Percentiles rank a stretch among this genome's conserved stretches.
These are phyloP conservation scores for Plagodis dolabraria DNA, from an alignment of 2,888 invertebrate genomes.

Conservation along the genomic window DNA sequence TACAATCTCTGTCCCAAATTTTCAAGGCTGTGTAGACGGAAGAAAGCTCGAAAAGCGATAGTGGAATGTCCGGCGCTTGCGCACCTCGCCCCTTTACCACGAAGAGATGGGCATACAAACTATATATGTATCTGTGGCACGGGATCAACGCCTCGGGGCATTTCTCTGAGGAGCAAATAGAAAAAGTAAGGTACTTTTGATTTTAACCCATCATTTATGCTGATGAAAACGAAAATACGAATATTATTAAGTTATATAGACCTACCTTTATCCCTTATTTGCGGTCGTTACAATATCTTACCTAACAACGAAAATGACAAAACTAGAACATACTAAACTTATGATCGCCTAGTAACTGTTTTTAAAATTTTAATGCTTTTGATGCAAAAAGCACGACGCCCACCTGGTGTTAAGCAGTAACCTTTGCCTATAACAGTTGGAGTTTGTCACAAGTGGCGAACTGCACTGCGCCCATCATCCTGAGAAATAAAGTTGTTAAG, in stretches of 20 bases:
- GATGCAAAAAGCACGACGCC: too few species aligned
- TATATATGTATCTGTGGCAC: background rate
- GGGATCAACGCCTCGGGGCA: conserved; percentile 64
- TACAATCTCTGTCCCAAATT: conserved; percentile 59
- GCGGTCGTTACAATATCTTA: too few species aligned
- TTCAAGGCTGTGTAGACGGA: conserved; percentile 74
- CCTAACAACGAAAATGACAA: too few species aligned
- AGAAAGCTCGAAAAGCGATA: conserved; percentile 83
- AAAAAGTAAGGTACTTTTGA: conserved; percentile 44
- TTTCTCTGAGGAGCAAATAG: conserved; percentile 46
- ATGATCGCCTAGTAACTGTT: too few species aligned
- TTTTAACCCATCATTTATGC: conserved; percentile 37
- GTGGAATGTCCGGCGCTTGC: conserved; percentile 76
- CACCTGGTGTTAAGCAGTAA: too few species aligned
- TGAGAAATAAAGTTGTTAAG: too few species aligned
- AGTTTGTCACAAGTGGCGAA: too few species aligned
- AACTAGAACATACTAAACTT: too few species aligned
- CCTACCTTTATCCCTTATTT: too few species aligned
- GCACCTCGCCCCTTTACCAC: conserved; percentile 38
- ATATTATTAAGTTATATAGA: background rate
- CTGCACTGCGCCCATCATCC: too few species aligned
- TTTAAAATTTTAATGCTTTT: too few species aligned
- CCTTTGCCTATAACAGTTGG: too few species aligned
- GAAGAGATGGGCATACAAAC: background rate
- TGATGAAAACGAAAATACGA: conserved; percentile 35